phyloP scores from a whole-genome alignment of 2,888 invertebrate species.

The Trichogramma evanescens region DNA sequence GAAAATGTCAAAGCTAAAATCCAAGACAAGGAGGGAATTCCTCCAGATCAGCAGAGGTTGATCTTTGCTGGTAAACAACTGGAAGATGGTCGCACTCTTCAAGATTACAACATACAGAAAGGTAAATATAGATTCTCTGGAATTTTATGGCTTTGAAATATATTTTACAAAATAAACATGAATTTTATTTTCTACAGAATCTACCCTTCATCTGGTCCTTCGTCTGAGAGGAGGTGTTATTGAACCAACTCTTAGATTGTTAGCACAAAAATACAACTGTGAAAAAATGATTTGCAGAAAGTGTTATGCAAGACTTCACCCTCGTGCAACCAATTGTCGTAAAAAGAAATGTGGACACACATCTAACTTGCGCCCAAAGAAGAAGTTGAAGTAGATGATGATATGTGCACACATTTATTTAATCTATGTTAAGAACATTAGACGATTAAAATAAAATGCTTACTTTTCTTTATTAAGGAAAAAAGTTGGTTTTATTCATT shows the following conservation, averaged over 20 bases:
- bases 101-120: conserved; percentile 91
- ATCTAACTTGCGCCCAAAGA: conserved; percentile 98
- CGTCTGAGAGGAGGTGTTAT: conserved; percentile 95
- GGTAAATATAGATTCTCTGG: conserved; percentile 26
- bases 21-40: conserved; percentile 86
- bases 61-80: conserved; percentile 92
- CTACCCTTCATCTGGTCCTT: conserved; percentile 88
- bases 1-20: conserved; percentile 93
- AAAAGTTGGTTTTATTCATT: no score
- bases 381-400: conserved; percentile 92
- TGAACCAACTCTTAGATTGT: conserved; percentile 90
- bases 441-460: no score
- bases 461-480: no score
- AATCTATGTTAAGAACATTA: no score
- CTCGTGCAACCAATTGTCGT: conserved; percentile 97
- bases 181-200: conserved; percentile 44
- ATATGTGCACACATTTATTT: no score
- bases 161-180: not conserved
- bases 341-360: conserved; percentile 99
- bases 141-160: not conserved
- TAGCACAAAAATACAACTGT: conserved; percentile 99
- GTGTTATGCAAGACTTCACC: conserved; percentile 98
- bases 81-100: conserved; percentile 87
- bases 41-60: conserved; percentile 83
- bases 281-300: conserved; percentile 99